phyloP scores from a whole-genome alignment of 2,888 invertebrate genomes.

The Ophioninae sp. region DNA sequence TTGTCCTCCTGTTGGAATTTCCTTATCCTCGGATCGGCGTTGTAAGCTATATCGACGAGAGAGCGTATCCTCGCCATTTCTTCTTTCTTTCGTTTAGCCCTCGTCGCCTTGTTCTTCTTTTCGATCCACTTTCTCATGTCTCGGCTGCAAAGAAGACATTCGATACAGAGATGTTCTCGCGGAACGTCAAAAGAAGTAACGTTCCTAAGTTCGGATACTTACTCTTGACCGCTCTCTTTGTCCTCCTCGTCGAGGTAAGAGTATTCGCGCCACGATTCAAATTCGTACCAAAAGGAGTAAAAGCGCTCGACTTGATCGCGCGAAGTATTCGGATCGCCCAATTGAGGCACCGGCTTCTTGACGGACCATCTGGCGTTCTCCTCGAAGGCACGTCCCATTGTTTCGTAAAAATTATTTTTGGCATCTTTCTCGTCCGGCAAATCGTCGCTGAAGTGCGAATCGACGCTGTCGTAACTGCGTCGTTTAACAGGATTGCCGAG shows the following conservation, averaged over 20 bases:
- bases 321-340: constrained; percentile 89
- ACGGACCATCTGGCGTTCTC: constrained; percentile 96
- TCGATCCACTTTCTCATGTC: constrained; percentile 99
- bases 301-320: constrained; percentile 95
- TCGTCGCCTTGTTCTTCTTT: constrained; percentile 96
- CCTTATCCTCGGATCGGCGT: constrained; percentile 95
- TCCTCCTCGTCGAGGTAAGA: constrained; percentile 99
- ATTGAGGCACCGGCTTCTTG: constrained; percentile 90
- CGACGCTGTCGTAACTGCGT: constrained; percentile 97
- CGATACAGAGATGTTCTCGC: not conserved
- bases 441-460: constrained; percentile 95
- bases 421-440: constrained; percentile 89
- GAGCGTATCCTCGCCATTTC: constrained; percentile 96
- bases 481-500: constrained; percentile 90
- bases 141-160: constrained; percentile 82
- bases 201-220: constrained; percentile 62
- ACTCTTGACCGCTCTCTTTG: constrained; percentile 97
- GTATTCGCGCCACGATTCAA: constrained; percentile 99
- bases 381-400: constrained; percentile 85
- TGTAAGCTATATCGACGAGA: constrained; percentile 96
- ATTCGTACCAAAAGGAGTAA: constrained; percentile 99
- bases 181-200: constrained; percentile 1
- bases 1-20: constrained; percentile 97
- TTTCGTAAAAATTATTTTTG: constrained; percentile 90
- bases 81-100: constrained; percentile 97